Percentiles rank a stretch among this genome's conserved stretches.
These are phyloP conservation scores for Camponotus vicinus DNA, from an alignment of 1,140 invertebrate species.

Conservation along the genomic window DNA sequence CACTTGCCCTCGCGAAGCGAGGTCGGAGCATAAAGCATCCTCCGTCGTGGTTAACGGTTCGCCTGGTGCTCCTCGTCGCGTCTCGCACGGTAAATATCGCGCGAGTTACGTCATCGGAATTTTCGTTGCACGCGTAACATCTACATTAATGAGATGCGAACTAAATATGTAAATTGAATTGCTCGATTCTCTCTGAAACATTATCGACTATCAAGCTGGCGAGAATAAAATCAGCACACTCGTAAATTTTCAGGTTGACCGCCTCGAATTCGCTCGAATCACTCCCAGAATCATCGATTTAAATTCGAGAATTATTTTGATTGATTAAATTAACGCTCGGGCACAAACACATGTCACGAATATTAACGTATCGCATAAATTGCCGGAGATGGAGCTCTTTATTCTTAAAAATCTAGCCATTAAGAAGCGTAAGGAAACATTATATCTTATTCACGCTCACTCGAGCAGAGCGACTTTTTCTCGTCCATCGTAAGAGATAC, in stretches of 20 bases:
- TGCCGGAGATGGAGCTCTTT: neutral
- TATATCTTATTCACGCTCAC: slow-evolving; percentile 6
- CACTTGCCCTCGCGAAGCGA: slow-evolving; percentile 34
- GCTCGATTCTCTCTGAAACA: neutral
- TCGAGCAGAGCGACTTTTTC: slow-evolving; percentile 7
- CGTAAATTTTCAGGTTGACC: neutral
- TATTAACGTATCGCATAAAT: neutral
- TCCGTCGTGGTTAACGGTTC: slow-evolving; percentile 26
- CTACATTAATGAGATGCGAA: slow-evolving; percentile 1
- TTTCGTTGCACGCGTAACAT: neutral
- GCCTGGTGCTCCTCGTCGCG: neutral
- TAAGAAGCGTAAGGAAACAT: neutral
- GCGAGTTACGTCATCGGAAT: slow-evolving; percentile 40
- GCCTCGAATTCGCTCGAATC: neutral
- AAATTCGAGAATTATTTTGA: neutral
- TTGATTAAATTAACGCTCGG: neutral
- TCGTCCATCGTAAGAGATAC: slow-evolving; percentile 6
- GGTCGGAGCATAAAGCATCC: slow-evolving; percentile 32
- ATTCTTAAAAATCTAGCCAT: neutral
- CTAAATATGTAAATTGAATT: neutral
- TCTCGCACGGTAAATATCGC: slow-evolving; percentile 20
- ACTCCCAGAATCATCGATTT: neutral
- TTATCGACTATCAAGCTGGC: neutral
- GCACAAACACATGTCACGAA: neutral
- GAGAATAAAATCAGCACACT: slow-evolving; percentile 5